phyloP scores from a whole-genome alignment of 2,888 invertebrate genomes.

The Cryptocephalus moraei region DNA sequence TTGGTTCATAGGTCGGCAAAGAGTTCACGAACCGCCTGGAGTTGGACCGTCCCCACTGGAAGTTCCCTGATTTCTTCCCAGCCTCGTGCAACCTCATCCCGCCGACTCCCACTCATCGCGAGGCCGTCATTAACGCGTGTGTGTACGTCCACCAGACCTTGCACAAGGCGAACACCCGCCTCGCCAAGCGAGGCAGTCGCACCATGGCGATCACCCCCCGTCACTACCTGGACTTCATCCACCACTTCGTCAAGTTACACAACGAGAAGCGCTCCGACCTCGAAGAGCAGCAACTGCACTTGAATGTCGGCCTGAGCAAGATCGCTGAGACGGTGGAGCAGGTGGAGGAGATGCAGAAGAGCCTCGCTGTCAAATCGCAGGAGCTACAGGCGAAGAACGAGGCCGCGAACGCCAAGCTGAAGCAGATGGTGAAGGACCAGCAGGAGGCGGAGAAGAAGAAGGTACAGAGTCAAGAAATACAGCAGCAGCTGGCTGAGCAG shows the following conservation, averaged over 20 bases:
- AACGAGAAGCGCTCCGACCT: conserved; percentile 96
- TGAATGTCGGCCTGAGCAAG: conserved; percentile 97
- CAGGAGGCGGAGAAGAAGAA: conserved; percentile 99
- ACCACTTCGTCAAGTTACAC: conserved; percentile 96
- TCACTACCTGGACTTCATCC: conserved; percentile 97
- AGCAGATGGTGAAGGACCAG: conserved; percentile 99
- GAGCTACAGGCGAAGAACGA: conserved; percentile 95
- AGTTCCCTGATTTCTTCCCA: conserved; percentile 84
- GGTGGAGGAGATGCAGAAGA: conserved; percentile 99
- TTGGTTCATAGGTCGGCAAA: conserved; percentile 61
- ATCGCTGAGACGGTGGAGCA: conserved; percentile 99
- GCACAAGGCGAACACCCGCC: conserved; percentile 84
- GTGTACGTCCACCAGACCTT: conserved; percentile 97
- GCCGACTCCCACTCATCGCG: conserved; percentile 70
- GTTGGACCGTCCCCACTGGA: conserved; percentile 79
- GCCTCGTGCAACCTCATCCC: conserved; percentile 71
- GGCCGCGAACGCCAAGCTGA: conserved; percentile 96
- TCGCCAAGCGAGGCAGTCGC: conserved; percentile 85
- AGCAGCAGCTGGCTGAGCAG: conserved; percentile 70
- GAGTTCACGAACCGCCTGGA: conserved; percentile 96
- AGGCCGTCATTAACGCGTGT: conserved; percentile 97
- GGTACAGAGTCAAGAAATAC: conserved; percentile 94
- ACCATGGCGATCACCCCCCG: conserved; percentile 97
- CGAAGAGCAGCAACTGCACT: conserved; percentile 96
- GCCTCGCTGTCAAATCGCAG: conserved; percentile 91